Evolutionary conservation across 2,888 invertebrate genomes (phyloP), one percentile per base, ranked within the genome.

Genomic region (Spisula solida): DNA sequence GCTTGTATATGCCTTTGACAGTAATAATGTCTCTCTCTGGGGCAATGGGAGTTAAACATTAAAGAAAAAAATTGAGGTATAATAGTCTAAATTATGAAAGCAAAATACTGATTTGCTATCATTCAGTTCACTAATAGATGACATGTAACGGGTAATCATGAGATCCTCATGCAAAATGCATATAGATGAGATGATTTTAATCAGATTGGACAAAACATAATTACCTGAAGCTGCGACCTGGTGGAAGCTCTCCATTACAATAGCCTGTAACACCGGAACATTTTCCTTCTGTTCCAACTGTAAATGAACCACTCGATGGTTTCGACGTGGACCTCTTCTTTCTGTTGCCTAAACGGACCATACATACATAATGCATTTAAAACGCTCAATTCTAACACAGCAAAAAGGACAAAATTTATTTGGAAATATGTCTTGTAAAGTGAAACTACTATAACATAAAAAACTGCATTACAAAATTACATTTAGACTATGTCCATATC

Each of bases 171-270:
- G n/a, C n/a, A n/a, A n/a, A n/a, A n/a, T n/a, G n/a, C n/a, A n/a
- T n/a, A n/a, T n/a, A n/a, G n/a, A n/a, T n/a, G n/a, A n/a, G n/a
- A n/a, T n/a, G n/a, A n/a, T n/a, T n/a, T n/a, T n/a, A n/a, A n/a
- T n/a, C n/a, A n/a, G n/a, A n/a, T n/a, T n/a, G n/a, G n/a, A n/a
- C n/a, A n/a, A n/a, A n/a, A n/a, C n/a, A n/a, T n/a, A n/a, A n/a
- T n/a, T n/a, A 86, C 86, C 80, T 86, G 70, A 81, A 86, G n/a
- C 56, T 70, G 56, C 81, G 31, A 41, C 87, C 87, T 14, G 75
- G 34, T 41, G 75, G 82, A 55, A 87, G 55, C 29, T 82, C 60
- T 41, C 82, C 87, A 75, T 87, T 87, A 70, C 87, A 87, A 70
- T 78, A 87, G 25, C 55, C 14, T 12, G 10, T 41, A n/a, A 31